Conservation (phyloP, 2,797 vertebrate species). For the Pygocentrus nattereri region DNA sequence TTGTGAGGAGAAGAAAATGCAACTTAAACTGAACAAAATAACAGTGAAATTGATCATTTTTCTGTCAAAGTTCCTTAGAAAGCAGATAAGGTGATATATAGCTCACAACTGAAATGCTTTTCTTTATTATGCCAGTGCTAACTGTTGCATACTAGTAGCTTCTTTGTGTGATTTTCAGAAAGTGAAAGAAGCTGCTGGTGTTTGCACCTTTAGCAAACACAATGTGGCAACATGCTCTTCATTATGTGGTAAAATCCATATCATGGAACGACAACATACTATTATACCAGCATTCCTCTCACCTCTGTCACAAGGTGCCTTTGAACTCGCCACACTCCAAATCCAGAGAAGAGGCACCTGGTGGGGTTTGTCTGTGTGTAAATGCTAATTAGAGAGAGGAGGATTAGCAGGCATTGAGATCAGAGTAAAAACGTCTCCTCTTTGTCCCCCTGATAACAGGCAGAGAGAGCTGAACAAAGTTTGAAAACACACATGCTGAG, state of each 20-base stretch:
- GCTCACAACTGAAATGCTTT: no score
- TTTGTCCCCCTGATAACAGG: not conserved
- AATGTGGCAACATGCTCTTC: no score
- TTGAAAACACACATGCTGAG: not conserved
- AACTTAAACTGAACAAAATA: no score
- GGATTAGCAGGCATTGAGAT: constrained; percentile 22
- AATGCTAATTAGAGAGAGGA: not conserved
- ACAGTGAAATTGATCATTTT: no score
- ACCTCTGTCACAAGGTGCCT: not conserved
- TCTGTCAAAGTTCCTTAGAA: no score
- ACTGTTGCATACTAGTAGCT: no score
- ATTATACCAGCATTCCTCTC: not conserved
- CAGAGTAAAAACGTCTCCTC: not conserved
- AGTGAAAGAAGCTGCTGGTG: no score
- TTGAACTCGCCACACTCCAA: not conserved
- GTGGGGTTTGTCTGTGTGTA: not conserved
- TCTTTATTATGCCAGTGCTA: no score
- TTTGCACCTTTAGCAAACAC: no score
- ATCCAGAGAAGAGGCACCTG: not conserved
- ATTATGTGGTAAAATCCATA: not conserved
- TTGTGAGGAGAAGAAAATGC: no score
- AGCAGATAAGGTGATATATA: no score
- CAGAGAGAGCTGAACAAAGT: not conserved
- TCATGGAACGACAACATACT: not conserved
- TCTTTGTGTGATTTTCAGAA: no score